Evolutionary conservation across 2,888 invertebrate species (phyloP), one percentile per base, ranked within the genome.

Genomic region (Hypomecis atomaria): DNA sequence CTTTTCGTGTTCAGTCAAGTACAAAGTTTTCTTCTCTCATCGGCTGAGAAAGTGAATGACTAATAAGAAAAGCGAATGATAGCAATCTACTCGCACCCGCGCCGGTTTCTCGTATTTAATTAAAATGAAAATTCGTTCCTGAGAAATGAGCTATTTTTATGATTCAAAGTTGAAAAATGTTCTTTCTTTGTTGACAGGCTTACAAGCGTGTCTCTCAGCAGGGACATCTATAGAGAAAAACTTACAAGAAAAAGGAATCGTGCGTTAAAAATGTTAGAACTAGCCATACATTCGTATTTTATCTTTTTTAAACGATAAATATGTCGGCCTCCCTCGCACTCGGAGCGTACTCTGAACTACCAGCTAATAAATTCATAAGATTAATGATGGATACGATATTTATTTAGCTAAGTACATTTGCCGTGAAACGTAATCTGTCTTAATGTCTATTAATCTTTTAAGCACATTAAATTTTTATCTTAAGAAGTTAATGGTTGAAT

Each of bases 311-410:
- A 74, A 84, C 82, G 82, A 89, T 90, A 90, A 90, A 91, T 89
- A 89, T 82, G 83, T 87, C 85, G 69, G 67, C 81, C 87, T 86
- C 88, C 88, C 84, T 87, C 87, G 83, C 84, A 75, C 76, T 75
- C 76, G 79, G 82, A 76, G 79, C 83, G 85, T 82, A 85, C 83
- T 79, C 82, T 78, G 74, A 81, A 86, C 83, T 82, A 79, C 80
- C 75, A 83, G 75, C 78, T 82, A 83, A 91, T 90, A 91, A 91
- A 90, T 91, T 80, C 78, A 77, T 74, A 82, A 89, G 90, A 90
- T 90, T 88, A 88, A 91, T 88, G 90, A 85, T 83, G 83, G 84
- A 88, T 87, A 84, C 85, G 76, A 82, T 84, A 87, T 87, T 83
- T 88, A 88, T 89, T 85, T 85, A 86, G 85, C 87, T 87, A 87